Percentiles rank a stretch among this genome's conserved stretches.
Conservation (phyloP, 1,140 invertebrate genomes). For the Tetramorium parvispinum region DNA sequence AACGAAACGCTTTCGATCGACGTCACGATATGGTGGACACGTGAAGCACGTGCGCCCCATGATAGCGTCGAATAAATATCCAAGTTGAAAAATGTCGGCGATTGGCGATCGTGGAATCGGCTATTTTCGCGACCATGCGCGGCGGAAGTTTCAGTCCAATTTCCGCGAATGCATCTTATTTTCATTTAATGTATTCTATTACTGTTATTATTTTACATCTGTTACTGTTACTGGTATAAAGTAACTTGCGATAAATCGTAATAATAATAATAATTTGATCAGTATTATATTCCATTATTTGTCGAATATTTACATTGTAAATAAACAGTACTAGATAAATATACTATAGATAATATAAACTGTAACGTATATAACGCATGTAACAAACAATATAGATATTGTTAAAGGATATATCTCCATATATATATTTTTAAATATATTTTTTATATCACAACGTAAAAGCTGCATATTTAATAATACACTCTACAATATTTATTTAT, state of each 20-base stretch:
- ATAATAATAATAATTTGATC: slow-evolving; percentile 17
- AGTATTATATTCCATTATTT: background rate
- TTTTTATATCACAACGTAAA: too few species aligned
- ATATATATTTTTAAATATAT: too few species aligned
- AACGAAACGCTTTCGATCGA: slow-evolving; percentile 39
- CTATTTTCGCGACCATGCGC: slow-evolving; percentile 22
- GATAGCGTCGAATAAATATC: slow-evolving; percentile 56
- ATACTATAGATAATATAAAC: background rate
- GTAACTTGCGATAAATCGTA: background rate
- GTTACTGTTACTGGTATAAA: too few species aligned
- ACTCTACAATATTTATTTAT: too few species aligned
- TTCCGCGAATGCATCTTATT: background rate
- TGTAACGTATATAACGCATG: too few species aligned
- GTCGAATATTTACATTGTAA: background rate
- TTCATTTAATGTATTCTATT: background rate
- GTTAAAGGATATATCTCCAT: too few species aligned
- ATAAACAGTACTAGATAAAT: background rate
- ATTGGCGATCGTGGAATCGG: slow-evolving; percentile 41
- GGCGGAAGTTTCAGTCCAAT: slow-evolving; percentile 27
- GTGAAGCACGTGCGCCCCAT: slow-evolving; percentile 53
- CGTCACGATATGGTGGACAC: slow-evolving; percentile 37
- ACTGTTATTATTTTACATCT: background rate
- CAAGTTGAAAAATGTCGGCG: slow-evolving; percentile 33
- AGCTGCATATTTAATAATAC: too few species aligned
- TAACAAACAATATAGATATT: too few species aligned